Base-by-base conservation (phyloP, 2,888 invertebrate genomes). In the Leptarthrus brevirostris region DNA sequence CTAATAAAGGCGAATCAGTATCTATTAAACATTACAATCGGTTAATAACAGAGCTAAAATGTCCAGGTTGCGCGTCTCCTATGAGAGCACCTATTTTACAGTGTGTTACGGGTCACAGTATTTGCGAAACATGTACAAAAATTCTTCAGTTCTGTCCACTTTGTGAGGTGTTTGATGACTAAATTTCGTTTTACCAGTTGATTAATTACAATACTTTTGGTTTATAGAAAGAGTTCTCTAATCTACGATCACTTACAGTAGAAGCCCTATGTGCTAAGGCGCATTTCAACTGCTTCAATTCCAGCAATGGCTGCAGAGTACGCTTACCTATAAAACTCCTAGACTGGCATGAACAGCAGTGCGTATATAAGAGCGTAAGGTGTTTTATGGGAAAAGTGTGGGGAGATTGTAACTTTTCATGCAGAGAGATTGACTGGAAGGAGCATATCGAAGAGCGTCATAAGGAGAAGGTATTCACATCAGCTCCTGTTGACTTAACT, bases 371-470 rank as follows among this genome's bases (percentile, higher is more conserved):
- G 76, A 81, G 82, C 22, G 83, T 84, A 82, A 83, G 82, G 76
- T 84, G 84, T 75, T 85, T 85, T 58, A 85, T 85, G 84, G 84
- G 84, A 0, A 83, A 83, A 49, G 83, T 85, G 2, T 85, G 84
- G 83, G 82, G 89, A 72, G 86, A 87, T 30, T 89, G 89, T 79
- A 81, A 82, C 53, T 89, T 89, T 89, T 85, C 87, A 78, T 89
- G 89, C 1, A 83, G 86, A 24, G 89, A 89, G 75, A 87, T 88
- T 1, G 87, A 89, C 71, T 89, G 89, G 89, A 87, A 89, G 84
- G 87, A 89, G 77, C 89, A 89, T 79, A 86, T 89, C 79, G 88
- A 88, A 78, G 74, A 79, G 26, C 83, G 86, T 12, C 89, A 89
- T 78, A 83, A 84, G 66, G 84, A 87, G 72, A 87, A 86, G 77